A percentile compares a stretch with the other conserved stretches of the same genome.
Conservation (phyloP, 2,113 vertebrate genomes). For the Apeltes quadracus region DNA sequence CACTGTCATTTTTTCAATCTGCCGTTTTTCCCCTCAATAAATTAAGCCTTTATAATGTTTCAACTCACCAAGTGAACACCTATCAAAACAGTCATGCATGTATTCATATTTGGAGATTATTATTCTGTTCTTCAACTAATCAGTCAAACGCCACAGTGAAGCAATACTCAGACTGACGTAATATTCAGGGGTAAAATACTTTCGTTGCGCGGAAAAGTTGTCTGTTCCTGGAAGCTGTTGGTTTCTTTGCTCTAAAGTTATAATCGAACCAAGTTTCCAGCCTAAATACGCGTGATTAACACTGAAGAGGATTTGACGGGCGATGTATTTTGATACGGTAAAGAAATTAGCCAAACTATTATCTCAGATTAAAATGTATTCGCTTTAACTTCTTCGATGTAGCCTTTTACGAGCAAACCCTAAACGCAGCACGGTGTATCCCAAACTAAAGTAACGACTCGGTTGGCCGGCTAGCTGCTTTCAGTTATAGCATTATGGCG, state of each 20-base stretch:
- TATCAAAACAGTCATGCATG: neutral
- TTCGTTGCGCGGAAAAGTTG: neutral
- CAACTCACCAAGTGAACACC: neutral
- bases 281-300: neutral
- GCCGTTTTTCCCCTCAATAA: neutral
- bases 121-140: neutral
- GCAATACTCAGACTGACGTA: neutral
- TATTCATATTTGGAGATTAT: neutral
- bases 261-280: neutral
- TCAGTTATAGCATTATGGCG: constrained; percentile 26
- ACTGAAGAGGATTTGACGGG: neutral
- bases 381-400: neutral
- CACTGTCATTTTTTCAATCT: neutral
- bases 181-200: neutral
- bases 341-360: neutral
- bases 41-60: neutral
- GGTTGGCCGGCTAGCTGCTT: constrained; percentile 61
- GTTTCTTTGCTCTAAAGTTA: neutral
- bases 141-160: neutral
- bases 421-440: constrained; percentile 51
- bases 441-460: constrained; percentile 49
- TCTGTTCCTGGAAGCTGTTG: neutral
- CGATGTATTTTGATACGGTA: neutral
- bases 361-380: neutral
- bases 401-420: constrained; percentile 36